Evolutionary conservation across 2,888 invertebrate species (phyloP), one percentile per base, ranked within the genome.

Genomic region (Merodon equestris): DNA sequence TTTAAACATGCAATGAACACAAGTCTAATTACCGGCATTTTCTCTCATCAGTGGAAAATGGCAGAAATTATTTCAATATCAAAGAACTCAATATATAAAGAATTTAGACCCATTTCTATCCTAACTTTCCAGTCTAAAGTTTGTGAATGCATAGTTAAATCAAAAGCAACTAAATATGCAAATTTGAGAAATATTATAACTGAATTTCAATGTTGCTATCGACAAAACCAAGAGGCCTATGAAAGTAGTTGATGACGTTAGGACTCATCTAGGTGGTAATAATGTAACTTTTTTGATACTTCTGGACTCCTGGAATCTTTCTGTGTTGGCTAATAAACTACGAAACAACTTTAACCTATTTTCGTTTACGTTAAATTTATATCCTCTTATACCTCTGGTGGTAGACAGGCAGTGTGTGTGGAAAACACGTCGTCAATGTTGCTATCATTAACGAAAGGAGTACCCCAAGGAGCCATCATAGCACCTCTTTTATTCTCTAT

Each of bases 111-210:
- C 9, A 51, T 51, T 9, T 51, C 36, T 12, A 36, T 51, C 1
- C 15, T 51, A 3, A 27, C 51, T 14, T 51, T 13, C 14, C 9
- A 34, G 1, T 51, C 51, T 1, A 51, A 51, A 36, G 15, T 51
- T 7, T 51, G 51, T 18, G 54, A 40, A 18, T 5, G 54, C 13
- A 54, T 40, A n/a, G n/a, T n/a, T n/a, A n/a, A 54, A 38, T 38
- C 54, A 54, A 9, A 54, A 54, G 0, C 40, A 54, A 13, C 15
- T 54, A 5, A 54, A 54, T 51, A 14, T n/a, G 1, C 34, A 36
- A n/a, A 13, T 51, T 7, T 14, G 10, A n/a, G n/a, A n/a, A 27
- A 27, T 27, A 15, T 34, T 1, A 15, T 51, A 15, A 36, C 14
- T 10, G 14, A 13, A 4, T 14, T 36, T 10, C 51, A 51, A 12